Base-by-base conservation (phyloP, 2,888 invertebrate species). In the Crioceris asparagi region DNA sequence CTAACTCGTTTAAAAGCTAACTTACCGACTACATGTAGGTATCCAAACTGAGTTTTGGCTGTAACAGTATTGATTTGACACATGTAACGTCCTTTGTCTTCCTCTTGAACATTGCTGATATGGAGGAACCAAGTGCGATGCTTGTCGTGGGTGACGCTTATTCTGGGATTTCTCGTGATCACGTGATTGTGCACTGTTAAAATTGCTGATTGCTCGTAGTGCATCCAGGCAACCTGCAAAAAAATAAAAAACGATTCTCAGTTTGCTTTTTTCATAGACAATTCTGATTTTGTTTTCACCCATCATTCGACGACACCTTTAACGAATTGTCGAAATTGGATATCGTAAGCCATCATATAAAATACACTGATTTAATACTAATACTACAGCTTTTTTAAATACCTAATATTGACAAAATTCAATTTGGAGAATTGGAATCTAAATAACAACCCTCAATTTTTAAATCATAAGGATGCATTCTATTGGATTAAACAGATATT, bases 21-120 rank as follows among this genome's bases (percentile, higher is more conserved):
- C 82, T 80, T 66, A 90, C 91, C 90, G 38, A 91, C 90, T 53
- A 92, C 90, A 64, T 90, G 85, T 33, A 92, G 73, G 64, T 85
- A 90, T 48, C 91, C 92, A 55, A 86, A 87, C 64, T 90, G 90
- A 35, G 88, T 90, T 70, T 90, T 92, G 39, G 90, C 90, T 17
- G 85, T 83, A 53, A 86, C 88, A 3, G 87, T 91, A 71, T 88
- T 91, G 64, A 88, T 90, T 72, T 87, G 91, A 67, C 87, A 90
- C 88, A 91, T 91, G 70, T 91, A 92, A 44, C 85, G 75, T 38
- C 92, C 91, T 55, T 83, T 81, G 67, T 92, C 92, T 60, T 86
- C 87, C 61, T 90, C 85, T 53, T 90, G 82, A 38, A 91, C 90
- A 63, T 90, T 85, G 53, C 79, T 83, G 66, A 92, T 91, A 70